Evolutionary conservation across 2,797 vertebrate genomes (phyloP).

Genomic region (Trematomus bernacchii): DNA sequence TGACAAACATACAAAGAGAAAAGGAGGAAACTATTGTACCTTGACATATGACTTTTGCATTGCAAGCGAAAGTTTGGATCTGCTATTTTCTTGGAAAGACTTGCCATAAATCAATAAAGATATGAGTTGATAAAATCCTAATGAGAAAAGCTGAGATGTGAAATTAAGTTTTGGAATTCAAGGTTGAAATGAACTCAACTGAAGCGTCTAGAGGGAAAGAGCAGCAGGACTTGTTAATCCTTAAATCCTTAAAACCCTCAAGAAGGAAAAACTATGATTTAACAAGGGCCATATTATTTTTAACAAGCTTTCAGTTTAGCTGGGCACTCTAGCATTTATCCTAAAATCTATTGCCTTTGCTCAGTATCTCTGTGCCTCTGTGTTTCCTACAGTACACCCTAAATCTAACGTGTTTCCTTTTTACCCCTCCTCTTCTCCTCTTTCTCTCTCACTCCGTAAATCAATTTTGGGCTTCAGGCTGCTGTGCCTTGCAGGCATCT

Average conservation of each 20-base stretch:
- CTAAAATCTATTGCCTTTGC: constrained; percentile 57
- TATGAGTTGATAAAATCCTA: constrained; percentile 42
- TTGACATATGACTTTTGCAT: constrained; percentile 14
- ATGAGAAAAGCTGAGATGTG: constrained; percentile 54
- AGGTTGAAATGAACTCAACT: constrained; percentile 71
- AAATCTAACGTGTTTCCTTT: constrained; percentile 59
- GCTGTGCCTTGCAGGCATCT: constrained; percentile 81
- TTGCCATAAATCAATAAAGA: constrained; percentile 53
- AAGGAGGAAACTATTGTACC: not conserved
- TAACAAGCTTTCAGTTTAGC: constrained; percentile 67
- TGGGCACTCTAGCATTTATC: constrained; percentile 58
- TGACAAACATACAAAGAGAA: not conserved
- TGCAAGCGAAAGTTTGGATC: not conserved
- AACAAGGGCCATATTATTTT: constrained; percentile 66
- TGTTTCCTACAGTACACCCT: constrained; percentile 58
- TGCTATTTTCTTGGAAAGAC: constrained; percentile 26
- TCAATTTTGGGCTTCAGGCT: constrained; percentile 83
- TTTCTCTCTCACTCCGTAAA: constrained; percentile 76
- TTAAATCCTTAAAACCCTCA: constrained; percentile 71
- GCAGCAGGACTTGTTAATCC: constrained; percentile 62
- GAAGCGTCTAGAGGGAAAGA: constrained; percentile 53
- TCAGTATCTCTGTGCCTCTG: constrained; percentile 49
- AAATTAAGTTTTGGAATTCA: constrained; percentile 71
- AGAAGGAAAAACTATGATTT: constrained; percentile 64
- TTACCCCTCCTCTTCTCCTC: constrained; percentile 48